A percentile compares a stretch with the other conserved stretches of the same genome.
phyloP scores from a whole-genome alignment of 1,140 invertebrate genomes.

The Globodera ellingtonae region DNA sequence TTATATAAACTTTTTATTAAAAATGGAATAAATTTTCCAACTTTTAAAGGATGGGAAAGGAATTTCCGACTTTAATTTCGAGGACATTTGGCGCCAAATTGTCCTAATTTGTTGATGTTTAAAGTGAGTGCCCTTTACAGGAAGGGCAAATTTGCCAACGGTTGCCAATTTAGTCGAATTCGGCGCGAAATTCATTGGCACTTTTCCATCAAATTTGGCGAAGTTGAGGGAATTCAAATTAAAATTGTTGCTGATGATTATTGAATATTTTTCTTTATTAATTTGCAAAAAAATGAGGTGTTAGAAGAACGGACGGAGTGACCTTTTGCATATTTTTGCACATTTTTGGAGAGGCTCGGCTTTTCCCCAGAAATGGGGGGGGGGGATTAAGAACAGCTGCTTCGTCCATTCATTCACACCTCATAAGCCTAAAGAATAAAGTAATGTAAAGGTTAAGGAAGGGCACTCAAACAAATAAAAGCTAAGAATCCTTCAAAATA shows the following conservation, averaged over 20 bases:
- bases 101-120: conserved; percentile 1
- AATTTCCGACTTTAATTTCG: background rate
- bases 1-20: no score
- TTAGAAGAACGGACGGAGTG: background rate
- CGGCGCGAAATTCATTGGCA: background rate
- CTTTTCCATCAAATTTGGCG: background rate
- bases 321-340: background rate
- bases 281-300: no score
- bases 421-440: no score
- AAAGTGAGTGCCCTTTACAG: background rate
- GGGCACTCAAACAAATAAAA: no score
- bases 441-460: no score
- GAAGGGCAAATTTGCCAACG: background rate
- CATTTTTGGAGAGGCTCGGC: background rate
- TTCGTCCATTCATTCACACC: no score
- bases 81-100: background rate
- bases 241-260: background rate
- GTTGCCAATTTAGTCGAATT: background rate
- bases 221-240: background rate
- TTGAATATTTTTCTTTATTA: no score
- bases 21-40: background rate
- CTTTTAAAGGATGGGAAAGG: background rate
- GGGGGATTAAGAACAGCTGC: no score
- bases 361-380: background rate
- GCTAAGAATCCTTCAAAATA: no score